phyloP scores from a whole-genome alignment of 2,888 invertebrate species.

The Apamea crenata region DNA sequence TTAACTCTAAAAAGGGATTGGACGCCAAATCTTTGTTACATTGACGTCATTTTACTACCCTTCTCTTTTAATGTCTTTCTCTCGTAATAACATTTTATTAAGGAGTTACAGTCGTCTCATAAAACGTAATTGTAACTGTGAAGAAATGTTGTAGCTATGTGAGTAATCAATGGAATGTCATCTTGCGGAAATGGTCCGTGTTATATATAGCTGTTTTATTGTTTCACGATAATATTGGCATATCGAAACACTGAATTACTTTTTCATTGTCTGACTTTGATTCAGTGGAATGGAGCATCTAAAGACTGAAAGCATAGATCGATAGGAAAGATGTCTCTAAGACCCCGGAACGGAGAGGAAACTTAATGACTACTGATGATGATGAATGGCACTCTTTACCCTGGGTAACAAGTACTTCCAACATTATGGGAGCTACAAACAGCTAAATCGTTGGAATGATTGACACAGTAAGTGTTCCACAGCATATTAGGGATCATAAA shows the following conservation, averaged over 20 bases:
- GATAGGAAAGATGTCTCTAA: not conserved
- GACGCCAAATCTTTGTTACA: constrained; percentile 1
- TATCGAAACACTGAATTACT: constrained; percentile 7
- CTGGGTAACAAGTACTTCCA: constrained; percentile 14
- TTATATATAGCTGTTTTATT: constrained; percentile 28
- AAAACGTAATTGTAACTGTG: constrained; percentile 21
- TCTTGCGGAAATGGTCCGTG: constrained; percentile 21
- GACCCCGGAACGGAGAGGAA: constrained; percentile 2
- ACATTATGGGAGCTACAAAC: constrained; percentile 12
- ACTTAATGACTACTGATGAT: not conserved
- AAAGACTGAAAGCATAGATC: not conserved
- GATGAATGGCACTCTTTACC: not conserved
- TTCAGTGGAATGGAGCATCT: not conserved
- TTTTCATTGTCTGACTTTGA: not conserved
- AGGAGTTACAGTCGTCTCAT: constrained; percentile 28
- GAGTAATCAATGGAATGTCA: constrained; percentile 29
- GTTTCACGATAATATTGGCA: constrained; percentile 15
- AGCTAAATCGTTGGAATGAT: constrained; percentile 41
- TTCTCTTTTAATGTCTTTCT: constrained; percentile 31
- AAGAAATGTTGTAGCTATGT: constrained; percentile 3
- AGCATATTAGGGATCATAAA: constrained; percentile 33
- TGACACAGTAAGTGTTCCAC: constrained; percentile 43
- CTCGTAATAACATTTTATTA: constrained; percentile 48
- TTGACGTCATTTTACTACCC: constrained; percentile 45
- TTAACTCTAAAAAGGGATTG: constrained; percentile 1